A percentile compares a stretch with the other conserved stretches of the same genome.
phyloP scores from a whole-genome alignment of 2,888 invertebrate genomes.

The Cephus rjabovi region DNA sequence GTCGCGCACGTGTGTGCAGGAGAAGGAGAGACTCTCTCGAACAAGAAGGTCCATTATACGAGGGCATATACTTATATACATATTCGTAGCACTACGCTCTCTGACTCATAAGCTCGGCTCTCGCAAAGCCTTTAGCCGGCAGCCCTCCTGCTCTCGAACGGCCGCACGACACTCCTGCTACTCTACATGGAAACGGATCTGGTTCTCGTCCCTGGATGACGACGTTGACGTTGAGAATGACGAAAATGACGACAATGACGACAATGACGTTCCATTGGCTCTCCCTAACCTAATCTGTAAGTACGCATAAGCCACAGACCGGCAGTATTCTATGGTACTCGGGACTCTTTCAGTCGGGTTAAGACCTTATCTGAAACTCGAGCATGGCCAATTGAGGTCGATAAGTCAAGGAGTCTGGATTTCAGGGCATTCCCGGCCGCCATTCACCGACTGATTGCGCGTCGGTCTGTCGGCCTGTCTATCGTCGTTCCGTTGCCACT shows the following conservation, averaged over 20 bases:
- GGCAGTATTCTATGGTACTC: not conserved
- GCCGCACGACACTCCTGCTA: constrained; percentile 20
- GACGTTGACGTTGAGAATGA: not conserved
- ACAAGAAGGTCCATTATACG: not conserved
- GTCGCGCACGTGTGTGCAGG: not conserved
- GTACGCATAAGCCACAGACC: not conserved
- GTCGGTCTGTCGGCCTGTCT: not conserved
- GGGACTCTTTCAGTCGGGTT: not conserved
- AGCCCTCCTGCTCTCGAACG: constrained; percentile 6
- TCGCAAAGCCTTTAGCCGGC: constrained; percentile 17
- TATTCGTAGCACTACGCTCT: not conserved
- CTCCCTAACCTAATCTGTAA: not conserved
- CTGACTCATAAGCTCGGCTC: constrained; percentile 20
- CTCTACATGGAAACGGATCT: constrained; percentile 32
- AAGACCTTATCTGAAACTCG: not conserved
- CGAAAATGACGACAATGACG: not conserved
- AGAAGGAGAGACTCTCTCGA: not conserved
- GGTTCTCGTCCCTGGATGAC: constrained; percentile 32
- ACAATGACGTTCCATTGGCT: not conserved
- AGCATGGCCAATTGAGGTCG: not conserved
- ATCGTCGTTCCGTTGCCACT: not conserved
- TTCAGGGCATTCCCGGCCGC: not conserved
- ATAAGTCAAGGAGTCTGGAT: constrained; percentile 12
- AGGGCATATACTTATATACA: not conserved
- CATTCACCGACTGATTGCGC: not conserved